Base-by-base conservation (phyloP, 2,888 invertebrate species). In the Leptinotarsa haldemani region DNA sequence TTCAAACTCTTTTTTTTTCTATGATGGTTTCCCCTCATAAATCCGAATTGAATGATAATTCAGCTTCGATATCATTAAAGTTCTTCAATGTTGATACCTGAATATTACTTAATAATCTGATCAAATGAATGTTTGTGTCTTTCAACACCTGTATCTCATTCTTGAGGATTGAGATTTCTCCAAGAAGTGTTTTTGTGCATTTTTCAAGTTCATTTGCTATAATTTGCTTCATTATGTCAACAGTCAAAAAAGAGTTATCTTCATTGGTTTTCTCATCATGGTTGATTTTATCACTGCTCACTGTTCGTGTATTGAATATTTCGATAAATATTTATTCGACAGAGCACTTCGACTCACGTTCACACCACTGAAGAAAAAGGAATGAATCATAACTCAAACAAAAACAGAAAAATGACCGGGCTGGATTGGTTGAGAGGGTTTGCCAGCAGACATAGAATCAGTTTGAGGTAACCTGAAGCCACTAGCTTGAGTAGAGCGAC, bases 1-100 rank as follows among this genome's bases (percentile, higher is more conserved):
- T n/a, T n/a, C n/a, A n/a, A n/a, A n/a, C n/a, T 48, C 22, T 65
- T 40, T 46, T 65, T 20, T 65, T 47, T 40, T 65, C 65, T 47
- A 48, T 65, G 16, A 65, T 48, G 0, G 65, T 65, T 22, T 65
- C 12, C n/a, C 16, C 47, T 18, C 47, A 47, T 47, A 20, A 65
- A 65, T 40, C 16, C 47, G 65, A 9, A 40, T 40, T 40, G 47
- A 65, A 47, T 40, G 47, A 65, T 20, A 0, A 15, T 13, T 65
- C 47, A 53, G 20, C 53, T 16, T 53, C 20, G 18, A 53, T 53
- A 53, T n/a, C n/a, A 53, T 52, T 4, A 1, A 52, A n/a, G 18
- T 16, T 18, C 18, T 53, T 53, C n/a, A 12, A 20, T 18, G 1
- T 53, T 53, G 63, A 40, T 63, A 7, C 40, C 40, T 63, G 20